phyloP scores from a whole-genome alignment of 2,797 vertebrate genomes.

The Poeciliopsis infans region DNA sequence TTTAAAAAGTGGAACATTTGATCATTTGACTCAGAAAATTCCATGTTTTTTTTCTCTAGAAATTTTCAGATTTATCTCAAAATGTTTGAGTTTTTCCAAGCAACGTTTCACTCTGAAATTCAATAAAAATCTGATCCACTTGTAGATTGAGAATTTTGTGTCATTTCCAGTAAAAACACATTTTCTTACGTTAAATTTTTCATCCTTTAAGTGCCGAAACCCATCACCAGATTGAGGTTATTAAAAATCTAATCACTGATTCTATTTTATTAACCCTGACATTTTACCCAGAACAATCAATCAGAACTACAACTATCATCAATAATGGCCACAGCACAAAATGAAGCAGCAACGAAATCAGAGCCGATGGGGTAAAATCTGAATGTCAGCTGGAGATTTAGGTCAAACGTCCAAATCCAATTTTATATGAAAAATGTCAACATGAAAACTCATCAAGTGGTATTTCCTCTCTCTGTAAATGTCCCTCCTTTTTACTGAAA shows the following conservation, averaged over 20 bases:
- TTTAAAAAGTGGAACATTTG: too few species aligned
- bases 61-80: too few species aligned
- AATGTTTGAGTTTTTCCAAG: neutral
- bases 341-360: conserved; percentile 12
- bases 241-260: neutral
- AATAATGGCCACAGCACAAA: neutral
- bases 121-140: neutral
- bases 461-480: conserved; percentile 18
- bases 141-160: neutral
- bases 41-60: too few species aligned
- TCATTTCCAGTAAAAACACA: neutral
- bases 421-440: conserved; percentile 15
- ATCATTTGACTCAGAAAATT: too few species aligned
- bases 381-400: conserved; percentile 60
- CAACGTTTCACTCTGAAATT: neutral
- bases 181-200: neutral
- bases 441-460: conserved; percentile 24
- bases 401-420: conserved; percentile 27
- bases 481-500: conserved; percentile 22
- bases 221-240: neutral
- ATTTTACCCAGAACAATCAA: conserved; percentile 16
- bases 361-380: conserved; percentile 19
- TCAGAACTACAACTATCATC: conserved; percentile 2
- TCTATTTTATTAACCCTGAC: conserved; percentile 16
- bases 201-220: neutral